phyloP scores from a whole-genome alignment of 2,797 vertebrate genomes.

The Oreonectes daqikongensis region DNA sequence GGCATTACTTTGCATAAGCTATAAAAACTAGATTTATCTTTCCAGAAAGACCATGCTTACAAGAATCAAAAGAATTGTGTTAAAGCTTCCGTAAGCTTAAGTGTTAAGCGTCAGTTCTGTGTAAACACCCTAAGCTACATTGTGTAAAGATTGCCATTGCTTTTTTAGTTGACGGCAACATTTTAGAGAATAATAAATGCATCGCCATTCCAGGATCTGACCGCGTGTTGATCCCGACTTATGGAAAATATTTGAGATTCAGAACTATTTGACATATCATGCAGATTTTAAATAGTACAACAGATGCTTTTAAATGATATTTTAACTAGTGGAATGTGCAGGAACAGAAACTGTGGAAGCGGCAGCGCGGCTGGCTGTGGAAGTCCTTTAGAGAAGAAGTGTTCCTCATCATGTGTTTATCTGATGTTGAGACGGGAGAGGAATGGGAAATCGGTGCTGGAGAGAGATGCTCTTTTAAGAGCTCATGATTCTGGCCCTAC shows the following conservation, averaged over 20 bases:
- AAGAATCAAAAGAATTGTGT: background rate
- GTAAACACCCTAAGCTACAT: background rate
- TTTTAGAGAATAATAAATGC: background rate
- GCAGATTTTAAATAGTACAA: background rate
- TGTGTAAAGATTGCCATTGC: too few relatives aligned
- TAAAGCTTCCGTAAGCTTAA: background rate
- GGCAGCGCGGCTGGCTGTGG: background rate
- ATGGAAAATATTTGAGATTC: background rate
- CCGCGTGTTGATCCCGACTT: background rate
- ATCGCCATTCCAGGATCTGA: background rate
- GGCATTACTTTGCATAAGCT: background rate
- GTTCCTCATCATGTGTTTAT: conserved; percentile 29
- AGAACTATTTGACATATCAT: conserved; percentile 5
- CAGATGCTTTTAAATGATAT: background rate
- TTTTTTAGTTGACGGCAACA: background rate
- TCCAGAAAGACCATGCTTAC: background rate
- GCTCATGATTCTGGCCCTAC: conserved; percentile 9
- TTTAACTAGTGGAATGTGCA: conserved; percentile 1
- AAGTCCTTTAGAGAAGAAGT: conserved; percentile 2
- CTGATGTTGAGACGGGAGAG: conserved; percentile 36
- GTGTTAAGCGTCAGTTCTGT: background rate
- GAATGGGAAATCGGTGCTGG: conserved; percentile 27
- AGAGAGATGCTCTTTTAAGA: conserved; percentile 20
- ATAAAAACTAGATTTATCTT: background rate
- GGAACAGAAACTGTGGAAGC: background rate